Evolutionary conservation across 2,888 invertebrate species (phyloP).

Genomic region (Rotaria sp.): DNA sequence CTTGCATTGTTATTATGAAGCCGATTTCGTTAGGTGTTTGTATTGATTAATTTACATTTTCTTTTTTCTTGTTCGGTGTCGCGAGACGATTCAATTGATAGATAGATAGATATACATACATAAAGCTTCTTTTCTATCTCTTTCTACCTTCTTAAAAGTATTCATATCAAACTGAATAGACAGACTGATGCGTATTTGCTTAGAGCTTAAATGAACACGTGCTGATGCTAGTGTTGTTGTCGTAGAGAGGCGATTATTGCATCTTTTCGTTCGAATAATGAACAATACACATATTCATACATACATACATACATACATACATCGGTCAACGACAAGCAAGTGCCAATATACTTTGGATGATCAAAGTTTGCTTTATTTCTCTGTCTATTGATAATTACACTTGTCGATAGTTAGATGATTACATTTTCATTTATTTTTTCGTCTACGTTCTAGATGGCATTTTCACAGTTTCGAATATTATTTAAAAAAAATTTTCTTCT

Average conservation of each 20-base stretch:
- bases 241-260: neutral
- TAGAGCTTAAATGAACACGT: neutral
- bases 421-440: neutral
- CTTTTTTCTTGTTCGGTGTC: neutral
- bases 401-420: neutral
- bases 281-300: neutral
- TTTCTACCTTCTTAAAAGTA: neutral
- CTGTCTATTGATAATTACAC: constrained; percentile 3
- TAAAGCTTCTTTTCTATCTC: neutral
- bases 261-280: constrained; percentile 15
- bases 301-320: neutral
- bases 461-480: constrained; percentile 27
- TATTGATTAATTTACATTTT: constrained; percentile 2
- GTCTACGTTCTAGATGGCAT: constrained; percentile 25
- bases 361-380: neutral
- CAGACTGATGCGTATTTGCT: constrained; percentile 10
- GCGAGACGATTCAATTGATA: neutral
- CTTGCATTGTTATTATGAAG: neutral
- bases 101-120: neutral
- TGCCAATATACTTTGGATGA: neutral
- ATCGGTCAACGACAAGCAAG: constrained; percentile 3
- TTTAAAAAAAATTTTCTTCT: constrained; percentile 25
- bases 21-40: neutral
- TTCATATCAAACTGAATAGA: constrained; percentile 2
- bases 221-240: neutral